Conservation (phyloP, 1,140 invertebrate genomes). For the Hestina assimilis region DNA sequence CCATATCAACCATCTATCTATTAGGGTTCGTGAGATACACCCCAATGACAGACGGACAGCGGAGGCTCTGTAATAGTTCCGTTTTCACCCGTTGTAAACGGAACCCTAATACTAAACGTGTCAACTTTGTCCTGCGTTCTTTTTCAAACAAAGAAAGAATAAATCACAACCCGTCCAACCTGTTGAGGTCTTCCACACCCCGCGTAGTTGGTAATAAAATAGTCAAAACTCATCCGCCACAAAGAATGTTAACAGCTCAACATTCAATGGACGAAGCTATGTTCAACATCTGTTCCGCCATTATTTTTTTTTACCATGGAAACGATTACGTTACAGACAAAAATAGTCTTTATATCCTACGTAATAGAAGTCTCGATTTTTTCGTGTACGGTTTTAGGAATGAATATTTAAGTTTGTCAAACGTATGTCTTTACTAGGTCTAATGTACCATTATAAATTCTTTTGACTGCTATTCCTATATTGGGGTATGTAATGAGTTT, state of each 20-base stretch:
- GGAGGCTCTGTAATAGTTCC: too few species aligned
- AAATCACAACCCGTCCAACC: constrained; percentile 47
- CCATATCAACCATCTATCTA: too few species aligned
- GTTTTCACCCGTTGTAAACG: too few species aligned
- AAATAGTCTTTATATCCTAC: constrained; percentile 16
- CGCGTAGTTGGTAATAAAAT: constrained; percentile 21
- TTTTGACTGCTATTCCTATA: constrained; percentile 30
- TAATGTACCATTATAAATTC: constrained; percentile 36
- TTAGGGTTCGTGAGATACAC: too few species aligned
- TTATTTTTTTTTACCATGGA: constrained; percentile 39
- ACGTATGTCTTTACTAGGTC: constrained; percentile 27
- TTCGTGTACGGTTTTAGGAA: background rate
- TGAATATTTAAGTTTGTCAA: constrained; percentile 8
- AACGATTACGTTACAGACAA: constrained; percentile 18
- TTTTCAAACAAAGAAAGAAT: constrained; percentile 67
- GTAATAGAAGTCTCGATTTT: constrained; percentile 22
- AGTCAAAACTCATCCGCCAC: constrained; percentile 36
- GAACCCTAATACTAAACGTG: too few species aligned
- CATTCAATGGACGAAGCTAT: constrained; percentile 36
- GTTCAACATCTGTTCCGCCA: constrained; percentile 58
- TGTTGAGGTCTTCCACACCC: constrained; percentile 30
- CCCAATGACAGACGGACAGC: too few species aligned
- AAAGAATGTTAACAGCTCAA: constrained; percentile 47
- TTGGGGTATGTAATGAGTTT: constrained; percentile 40
- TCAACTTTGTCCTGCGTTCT: constrained; percentile 53